Base-by-base conservation (phyloP, 2,113 vertebrate species). In the Artemisiospiza belli region DNA sequence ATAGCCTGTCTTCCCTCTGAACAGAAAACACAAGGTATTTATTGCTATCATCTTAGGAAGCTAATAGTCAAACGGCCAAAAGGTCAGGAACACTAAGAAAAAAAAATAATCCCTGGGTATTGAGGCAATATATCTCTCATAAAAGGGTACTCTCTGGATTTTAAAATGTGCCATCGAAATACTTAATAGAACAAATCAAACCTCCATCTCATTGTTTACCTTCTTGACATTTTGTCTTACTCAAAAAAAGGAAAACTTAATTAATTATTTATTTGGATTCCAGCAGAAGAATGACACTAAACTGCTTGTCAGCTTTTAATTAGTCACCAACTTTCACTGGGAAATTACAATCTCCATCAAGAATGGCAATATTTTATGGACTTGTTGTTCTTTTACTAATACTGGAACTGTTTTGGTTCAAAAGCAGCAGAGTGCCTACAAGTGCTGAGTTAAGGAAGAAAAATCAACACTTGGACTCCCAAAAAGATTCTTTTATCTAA, bases 31-130 rank as follows among this genome's bases (percentile, higher is more conserved):
- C 87, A 92, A 95, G 52, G 63, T 89, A 95, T 96, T 97, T 97
- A 96, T 92, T 96, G 76, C 69, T 93, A 92, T 97, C 83, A 96
- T 96, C 68, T 92, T 93, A 97, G 75, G 61, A 96, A 88, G 87
- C 61, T 96, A 97, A 96, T 90, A 95, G 89, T 94, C 78, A 67
- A 93, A 91, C 5, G 27, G 92, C 70, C 92, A 96, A 94, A 90
- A 91, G 83, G 92, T 87, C 94, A 94, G 73, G 78, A 96, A 89
- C 64, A 96, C 94, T 63, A 91, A 78, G 95, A 7, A 95, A 96
- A 95, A 51, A 89, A 95, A 31, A 86, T 86, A 80, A 82, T 82
- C 87, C 57, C 73, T 47, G 33, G 37, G 61, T 92, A 95, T 75
- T 94, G 67, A 83, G 93, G 86, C 57, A 94, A 94, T 95, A 77